Conservation (phyloP, 2,797 vertebrate species). For the Sebastes cheni region DNA sequence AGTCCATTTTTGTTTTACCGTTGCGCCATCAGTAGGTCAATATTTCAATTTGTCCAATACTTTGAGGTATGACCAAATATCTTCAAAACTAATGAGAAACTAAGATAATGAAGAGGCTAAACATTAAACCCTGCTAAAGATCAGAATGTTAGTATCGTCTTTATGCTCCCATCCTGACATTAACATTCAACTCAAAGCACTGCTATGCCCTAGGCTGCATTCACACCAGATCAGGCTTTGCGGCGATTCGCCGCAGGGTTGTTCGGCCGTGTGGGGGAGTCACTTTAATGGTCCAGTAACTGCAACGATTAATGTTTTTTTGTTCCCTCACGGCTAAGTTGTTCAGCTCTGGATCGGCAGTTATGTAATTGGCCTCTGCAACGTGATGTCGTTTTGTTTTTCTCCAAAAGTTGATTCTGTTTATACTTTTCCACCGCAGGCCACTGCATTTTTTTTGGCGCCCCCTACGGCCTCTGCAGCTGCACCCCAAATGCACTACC, state of each 20-base stretch:
- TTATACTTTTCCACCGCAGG: too few relatives aligned
- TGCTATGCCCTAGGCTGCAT: not conserved
- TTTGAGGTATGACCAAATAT: not conserved
- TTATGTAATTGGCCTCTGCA: too few relatives aligned
- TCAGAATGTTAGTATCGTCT: not conserved
- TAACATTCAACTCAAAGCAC: not conserved
- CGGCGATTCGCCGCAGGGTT: too few relatives aligned
- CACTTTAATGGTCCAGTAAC: too few relatives aligned
- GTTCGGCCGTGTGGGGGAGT: too few relatives aligned
- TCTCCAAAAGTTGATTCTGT: too few relatives aligned
- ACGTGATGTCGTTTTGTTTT: too few relatives aligned
- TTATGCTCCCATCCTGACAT: not conserved
- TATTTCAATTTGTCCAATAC: not conserved
- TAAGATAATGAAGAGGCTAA: not conserved
- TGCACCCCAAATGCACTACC: rapidly evolving
- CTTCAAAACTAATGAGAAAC: not conserved
- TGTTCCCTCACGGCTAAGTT: rapidly evolving
- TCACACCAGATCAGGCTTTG: too few relatives aligned
- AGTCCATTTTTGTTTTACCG: not conserved
- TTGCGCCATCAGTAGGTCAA: not conserved
- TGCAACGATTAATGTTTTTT: too few relatives aligned
- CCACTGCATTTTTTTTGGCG: too few relatives aligned
- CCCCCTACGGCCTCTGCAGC: too few relatives aligned
- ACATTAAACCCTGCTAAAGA: not conserved
- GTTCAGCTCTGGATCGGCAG: too few relatives aligned